Percentiles rank a stretch among this genome's conserved stretches.
phyloP scores from a whole-genome alignment of 2,888 invertebrate species.

The Fabriciana adippe region DNA sequence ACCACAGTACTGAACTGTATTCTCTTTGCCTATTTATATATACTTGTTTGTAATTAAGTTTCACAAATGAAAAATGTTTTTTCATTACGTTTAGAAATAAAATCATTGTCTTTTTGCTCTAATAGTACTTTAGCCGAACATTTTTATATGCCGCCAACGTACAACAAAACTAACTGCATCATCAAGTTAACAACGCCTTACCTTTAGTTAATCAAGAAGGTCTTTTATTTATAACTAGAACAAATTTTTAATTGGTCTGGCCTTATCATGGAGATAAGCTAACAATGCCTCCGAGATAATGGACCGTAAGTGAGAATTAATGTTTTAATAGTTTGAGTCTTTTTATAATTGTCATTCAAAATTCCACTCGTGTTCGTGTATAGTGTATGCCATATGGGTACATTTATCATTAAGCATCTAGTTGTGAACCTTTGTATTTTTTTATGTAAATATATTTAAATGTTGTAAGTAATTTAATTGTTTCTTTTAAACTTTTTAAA shows the following conservation, averaged over 20 bases:
- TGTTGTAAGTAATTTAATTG: too few species aligned
- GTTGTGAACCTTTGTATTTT: too few species aligned
- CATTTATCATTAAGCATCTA: neutral
- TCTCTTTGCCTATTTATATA: too few species aligned
- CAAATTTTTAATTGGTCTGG: conserved; percentile 70
- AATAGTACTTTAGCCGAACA: too few species aligned
- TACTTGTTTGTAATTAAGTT: too few species aligned
- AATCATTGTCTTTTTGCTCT: too few species aligned
- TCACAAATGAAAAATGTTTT: too few species aligned
- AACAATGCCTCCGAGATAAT: conserved; percentile 63
- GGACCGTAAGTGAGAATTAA: conserved; percentile 71
- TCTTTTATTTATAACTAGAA: conserved; percentile 51
- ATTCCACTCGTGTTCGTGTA: conserved; percentile 31
- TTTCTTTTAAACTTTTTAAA: too few species aligned
- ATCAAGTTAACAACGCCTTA: conserved; percentile 43
- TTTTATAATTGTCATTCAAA: conserved; percentile 41
- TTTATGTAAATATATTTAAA: too few species aligned
- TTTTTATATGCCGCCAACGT: conserved; percentile 43
- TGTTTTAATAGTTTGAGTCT: conserved; percentile 54
- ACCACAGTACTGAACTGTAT: too few species aligned
- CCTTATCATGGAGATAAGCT: conserved; percentile 62
- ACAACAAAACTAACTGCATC: conserved; percentile 40
- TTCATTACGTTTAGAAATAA: too few species aligned
- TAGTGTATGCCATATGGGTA: neutral
- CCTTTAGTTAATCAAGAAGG: conserved; percentile 33